Evolutionary conservation across 2,113 vertebrate genomes (phyloP).

Genomic region (Passer montanus): DNA sequence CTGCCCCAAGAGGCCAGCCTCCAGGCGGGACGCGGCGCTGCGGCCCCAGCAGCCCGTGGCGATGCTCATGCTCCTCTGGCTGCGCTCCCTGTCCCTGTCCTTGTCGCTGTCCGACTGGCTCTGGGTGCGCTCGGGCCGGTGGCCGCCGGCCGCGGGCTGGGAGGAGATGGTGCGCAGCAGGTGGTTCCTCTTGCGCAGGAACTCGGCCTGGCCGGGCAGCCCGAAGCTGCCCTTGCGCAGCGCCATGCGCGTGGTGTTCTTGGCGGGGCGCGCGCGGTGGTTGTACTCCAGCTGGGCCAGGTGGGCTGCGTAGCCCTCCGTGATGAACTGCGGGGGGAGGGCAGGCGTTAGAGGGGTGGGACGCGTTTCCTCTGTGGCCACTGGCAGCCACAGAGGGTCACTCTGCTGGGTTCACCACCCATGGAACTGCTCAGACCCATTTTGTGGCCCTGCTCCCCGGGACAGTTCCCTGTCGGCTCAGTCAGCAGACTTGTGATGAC

Average conservation of each 20-base stretch:
- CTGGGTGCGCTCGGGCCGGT: constrained; percentile 87
- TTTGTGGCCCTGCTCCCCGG: accelerated
- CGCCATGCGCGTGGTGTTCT: constrained; percentile 89
- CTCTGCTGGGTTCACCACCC: neutral
- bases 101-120: constrained; percentile 88
- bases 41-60: constrained; percentile 96
- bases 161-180: constrained; percentile 93
- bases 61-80: constrained; percentile 93
- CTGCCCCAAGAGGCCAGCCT: constrained; percentile 76
- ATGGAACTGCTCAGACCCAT: accelerated
- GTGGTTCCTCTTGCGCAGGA: constrained; percentile 94
- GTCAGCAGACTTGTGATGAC: neutral
- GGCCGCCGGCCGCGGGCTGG: constrained; percentile 74
- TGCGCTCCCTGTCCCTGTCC: constrained; percentile 81
- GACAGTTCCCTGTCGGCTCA: neutral
- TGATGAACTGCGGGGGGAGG: constrained; percentile 83
- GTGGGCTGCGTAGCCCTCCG: constrained; percentile 93
- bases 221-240: constrained; percentile 96
- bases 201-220: constrained; percentile 88
- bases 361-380: accelerated
- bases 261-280: constrained; percentile 89
- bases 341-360: neutral
- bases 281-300: constrained; percentile 94
- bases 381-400: accelerated
- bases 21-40: constrained; percentile 76